Evolutionary conservation across 2,797 vertebrate species (phyloP).

Genomic region (Squalus acanthias): DNA sequence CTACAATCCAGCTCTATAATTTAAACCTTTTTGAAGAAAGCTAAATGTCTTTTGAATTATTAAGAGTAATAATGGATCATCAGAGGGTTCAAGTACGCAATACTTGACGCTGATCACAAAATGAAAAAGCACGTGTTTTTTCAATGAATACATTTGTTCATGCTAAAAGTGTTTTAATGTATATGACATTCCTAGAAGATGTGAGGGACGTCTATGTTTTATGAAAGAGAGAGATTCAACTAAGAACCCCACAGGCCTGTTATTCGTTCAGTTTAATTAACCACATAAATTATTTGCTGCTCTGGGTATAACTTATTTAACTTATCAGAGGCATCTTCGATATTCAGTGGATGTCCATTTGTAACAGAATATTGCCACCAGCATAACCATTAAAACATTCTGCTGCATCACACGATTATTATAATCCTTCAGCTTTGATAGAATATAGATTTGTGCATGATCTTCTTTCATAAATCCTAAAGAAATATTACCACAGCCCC

Average conservation of each 20-base stretch:
- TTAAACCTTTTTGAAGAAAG: constrained; percentile 16
- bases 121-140: constrained; percentile 26
- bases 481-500: constrained; percentile 39
- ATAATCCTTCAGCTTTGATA: constrained; percentile 23
- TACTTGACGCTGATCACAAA: constrained; percentile 14
- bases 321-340: constrained; percentile 15
- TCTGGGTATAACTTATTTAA: constrained; percentile 33
- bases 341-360: constrained; percentile 35
- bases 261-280: constrained; percentile 37
- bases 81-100: background rate
- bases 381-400: constrained; percentile 33
- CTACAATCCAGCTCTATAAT: background rate
- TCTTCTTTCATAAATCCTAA: constrained; percentile 32
- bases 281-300: constrained; percentile 35
- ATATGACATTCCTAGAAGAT: background rate
- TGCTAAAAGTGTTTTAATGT: constrained; percentile 11
- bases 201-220: constrained; percentile 16
- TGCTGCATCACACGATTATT: background rate
- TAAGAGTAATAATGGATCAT: constrained; percentile 30
- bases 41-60: constrained; percentile 32
- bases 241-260: constrained; percentile 25
- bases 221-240: constrained; percentile 18
- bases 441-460: constrained; percentile 32
- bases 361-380: constrained; percentile 36
- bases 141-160: constrained; percentile 36